Conservation (phyloP, 2,888 invertebrate species). For the Eupithecia subfuscata region DNA sequence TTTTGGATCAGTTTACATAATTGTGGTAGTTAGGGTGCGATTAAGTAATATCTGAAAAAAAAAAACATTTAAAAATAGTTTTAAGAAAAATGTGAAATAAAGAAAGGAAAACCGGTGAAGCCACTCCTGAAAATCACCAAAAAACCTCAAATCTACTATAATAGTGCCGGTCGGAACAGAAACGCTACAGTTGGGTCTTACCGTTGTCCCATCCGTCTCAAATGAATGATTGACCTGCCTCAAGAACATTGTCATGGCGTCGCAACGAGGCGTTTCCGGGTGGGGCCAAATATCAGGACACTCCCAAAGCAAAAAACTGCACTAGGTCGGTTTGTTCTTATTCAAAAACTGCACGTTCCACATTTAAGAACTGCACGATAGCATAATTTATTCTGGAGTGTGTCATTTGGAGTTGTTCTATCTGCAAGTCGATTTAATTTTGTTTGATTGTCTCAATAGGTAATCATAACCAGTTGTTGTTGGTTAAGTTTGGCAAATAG, state of each 20-base stretch:
- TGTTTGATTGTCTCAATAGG: neutral
- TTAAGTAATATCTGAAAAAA: neutral
- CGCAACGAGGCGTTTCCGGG: conserved; percentile 30
- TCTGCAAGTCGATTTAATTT: neutral
- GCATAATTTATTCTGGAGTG: neutral
- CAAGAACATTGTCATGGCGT: conserved; percentile 33
- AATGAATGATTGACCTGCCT: conserved; percentile 37
- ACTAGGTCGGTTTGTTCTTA: neutral
- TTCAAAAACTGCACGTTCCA: neutral
- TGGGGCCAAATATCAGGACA: conserved; percentile 28
- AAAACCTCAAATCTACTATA: neutral
- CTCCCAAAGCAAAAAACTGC: conserved; percentile 23
- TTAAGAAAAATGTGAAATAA: neutral
- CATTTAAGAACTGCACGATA: neutral
- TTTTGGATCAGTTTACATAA: neutral
- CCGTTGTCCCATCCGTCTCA: conserved; percentile 12
- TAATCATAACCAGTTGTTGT: neutral
- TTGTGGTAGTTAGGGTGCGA: neutral
- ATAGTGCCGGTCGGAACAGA: neutral
- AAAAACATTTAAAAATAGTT: neutral
- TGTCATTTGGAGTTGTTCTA: neutral
- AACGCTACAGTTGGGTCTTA: neutral
- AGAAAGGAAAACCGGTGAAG: neutral
- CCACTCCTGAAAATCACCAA: neutral
- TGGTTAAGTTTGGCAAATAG: neutral